Evolutionary conservation across 1,140 invertebrate species (phyloP).

Genomic region (Drosophila arizonae): DNA sequence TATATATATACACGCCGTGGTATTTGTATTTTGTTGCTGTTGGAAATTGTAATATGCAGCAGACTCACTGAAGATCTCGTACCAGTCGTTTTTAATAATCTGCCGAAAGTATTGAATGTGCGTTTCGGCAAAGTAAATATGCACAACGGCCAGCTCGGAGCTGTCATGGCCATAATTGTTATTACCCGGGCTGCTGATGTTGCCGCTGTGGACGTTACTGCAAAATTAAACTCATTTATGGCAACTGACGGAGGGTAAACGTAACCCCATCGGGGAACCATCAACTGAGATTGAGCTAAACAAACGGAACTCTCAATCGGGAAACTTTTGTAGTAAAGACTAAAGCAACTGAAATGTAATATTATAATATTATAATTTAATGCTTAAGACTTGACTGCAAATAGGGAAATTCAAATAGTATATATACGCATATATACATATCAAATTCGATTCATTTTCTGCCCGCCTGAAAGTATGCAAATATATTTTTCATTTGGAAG

Average conservation of each 20-base stretch:
- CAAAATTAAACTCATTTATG: conserved; percentile 67
- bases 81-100: conserved; percentile 78
- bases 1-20: not conserved
- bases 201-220: conserved; percentile 52
- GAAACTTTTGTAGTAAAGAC: conserved; percentile 5
- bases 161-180: conserved; percentile 34
- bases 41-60: conserved; percentile 18
- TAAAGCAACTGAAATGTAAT: not conserved
- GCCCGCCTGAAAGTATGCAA: not conserved
- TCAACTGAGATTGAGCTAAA: not conserved
- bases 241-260: conserved; percentile 31
- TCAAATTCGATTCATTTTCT: not conserved
- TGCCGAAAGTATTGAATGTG: conserved; percentile 78
- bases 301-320: not conserved
- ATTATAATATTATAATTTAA: not conserved
- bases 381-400: not conserved
- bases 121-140: conserved; percentile 79
- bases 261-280: conserved; percentile 2
- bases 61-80: conserved; percentile 74
- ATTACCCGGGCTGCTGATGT: conserved; percentile 29
- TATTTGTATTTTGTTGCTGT: conserved; percentile 23
- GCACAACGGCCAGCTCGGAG: conserved; percentile 59
- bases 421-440: not conserved
- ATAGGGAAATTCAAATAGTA: not conserved
- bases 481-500: not conserved